Evolutionary conservation across 30 jellyfish, hydroid and myxozoan species (phyloP).

Genomic region (Aurelia aurita complex sp. Pacific): DNA sequence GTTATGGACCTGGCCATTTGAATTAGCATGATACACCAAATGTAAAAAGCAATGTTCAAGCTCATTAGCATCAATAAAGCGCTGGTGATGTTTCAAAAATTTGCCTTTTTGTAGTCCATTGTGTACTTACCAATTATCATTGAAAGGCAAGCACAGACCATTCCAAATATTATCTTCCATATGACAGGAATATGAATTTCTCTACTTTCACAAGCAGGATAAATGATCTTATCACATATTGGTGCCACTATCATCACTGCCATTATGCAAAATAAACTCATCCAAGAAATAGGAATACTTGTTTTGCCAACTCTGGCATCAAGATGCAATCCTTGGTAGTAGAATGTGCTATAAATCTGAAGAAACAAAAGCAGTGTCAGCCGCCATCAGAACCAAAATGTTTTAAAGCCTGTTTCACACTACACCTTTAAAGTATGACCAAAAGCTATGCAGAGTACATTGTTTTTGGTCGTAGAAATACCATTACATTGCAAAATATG

Average conservation of each 20-base stretch:
- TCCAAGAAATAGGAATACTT: constrained; percentile 82
- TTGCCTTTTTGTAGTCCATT: not conserved
- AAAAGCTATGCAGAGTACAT: no score
- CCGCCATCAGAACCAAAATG: not conserved
- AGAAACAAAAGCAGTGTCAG: not conserved
- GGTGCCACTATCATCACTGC: constrained; percentile 65
- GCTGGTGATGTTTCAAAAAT: not conserved
- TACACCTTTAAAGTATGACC: no score
- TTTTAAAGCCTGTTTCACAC: no score
- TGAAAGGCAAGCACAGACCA: constrained; percentile 57
- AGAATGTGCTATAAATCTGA: constrained; percentile 76
- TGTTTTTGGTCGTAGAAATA: no score
- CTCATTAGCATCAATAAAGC: no score
- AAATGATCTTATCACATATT: constrained; percentile 47
- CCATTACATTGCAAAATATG: no score
- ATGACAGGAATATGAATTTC: constrained; percentile 41
- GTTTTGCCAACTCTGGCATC: constrained; percentile 53
- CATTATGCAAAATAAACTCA: constrained; percentile 49
- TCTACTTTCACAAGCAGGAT: constrained; percentile 52
- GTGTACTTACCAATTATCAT: constrained; percentile 65
- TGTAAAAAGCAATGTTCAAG: not conserved
- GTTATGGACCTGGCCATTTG: no score
- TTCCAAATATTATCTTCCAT: constrained; percentile 78
- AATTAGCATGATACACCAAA: not conserved
- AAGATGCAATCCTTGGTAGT: constrained; percentile 82